Evolutionary conservation across 2,113 vertebrate species (phyloP).

Genomic region (Crotophaga sulcirostris): DNA sequence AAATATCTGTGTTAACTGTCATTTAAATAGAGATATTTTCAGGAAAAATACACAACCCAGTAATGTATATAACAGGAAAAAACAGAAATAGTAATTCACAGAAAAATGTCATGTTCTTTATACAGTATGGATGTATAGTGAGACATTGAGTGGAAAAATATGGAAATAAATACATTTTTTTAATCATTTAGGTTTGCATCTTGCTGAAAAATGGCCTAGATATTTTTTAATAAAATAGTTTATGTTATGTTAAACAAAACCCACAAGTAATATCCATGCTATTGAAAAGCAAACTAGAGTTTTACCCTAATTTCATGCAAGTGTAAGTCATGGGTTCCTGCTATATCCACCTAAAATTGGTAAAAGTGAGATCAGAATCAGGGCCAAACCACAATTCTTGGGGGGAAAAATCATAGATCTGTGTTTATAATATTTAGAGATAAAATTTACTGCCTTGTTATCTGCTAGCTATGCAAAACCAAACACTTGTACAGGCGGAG

Average conservation of each 20-base stretch:
- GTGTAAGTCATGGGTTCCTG: not conserved
- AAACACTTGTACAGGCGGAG: constrained; percentile 69
- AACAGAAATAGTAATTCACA: not conserved
- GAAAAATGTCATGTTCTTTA: not conserved
- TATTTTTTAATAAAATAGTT: not conserved
- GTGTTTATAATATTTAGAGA: constrained; percentile 57
- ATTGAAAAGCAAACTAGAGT: not conserved
- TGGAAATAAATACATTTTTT: not conserved
- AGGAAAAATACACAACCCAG: not conserved
- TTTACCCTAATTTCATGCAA: not conserved
- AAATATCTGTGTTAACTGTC: not conserved
- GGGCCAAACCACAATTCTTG: not conserved
- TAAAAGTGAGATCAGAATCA: constrained; percentile 6
- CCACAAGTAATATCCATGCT: not conserved
- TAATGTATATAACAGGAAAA: not conserved
- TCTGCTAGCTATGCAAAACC: constrained; percentile 63
- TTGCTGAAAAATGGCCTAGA: not conserved
- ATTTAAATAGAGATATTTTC: not conserved
- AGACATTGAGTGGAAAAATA: not conserved
- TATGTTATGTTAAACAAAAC: not conserved
- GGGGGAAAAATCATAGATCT: not conserved
- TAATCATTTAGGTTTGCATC: not conserved
- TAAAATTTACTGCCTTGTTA: constrained; percentile 73
- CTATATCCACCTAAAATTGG: not conserved
- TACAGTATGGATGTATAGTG: not conserved